Base-by-base conservation (phyloP, 2,888 invertebrate genomes). In the Teleogryllus oceanicus region DNA sequence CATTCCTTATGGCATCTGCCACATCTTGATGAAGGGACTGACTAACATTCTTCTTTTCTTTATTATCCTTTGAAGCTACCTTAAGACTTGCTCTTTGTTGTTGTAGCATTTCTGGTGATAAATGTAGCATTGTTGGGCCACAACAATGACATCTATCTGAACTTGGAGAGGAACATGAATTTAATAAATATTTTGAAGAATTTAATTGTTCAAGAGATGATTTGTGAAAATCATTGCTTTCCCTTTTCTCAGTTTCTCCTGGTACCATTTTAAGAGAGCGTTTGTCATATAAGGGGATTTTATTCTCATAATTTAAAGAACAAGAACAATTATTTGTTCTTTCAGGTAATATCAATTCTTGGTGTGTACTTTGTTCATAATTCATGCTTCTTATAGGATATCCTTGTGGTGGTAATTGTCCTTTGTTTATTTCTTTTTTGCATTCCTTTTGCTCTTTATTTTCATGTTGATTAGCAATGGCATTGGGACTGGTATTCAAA, bases 51-150 rank as follows among this genome's bases (percentile, higher is more conserved):
- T 62, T 13, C 62, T n/a, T n/a, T 62, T 62, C 16, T 62, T 62
- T 16, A 13, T 62, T n/a, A 18, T 62, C n/a, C 8, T 13, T 49
- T 37, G 78, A n/a, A 18, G 78, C 49, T n/a, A 78, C 79, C 80
- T 77, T 82, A 2, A 82, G 79, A n/a, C 76, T 24, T 12, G 81
- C 37, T 50, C 79, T 51, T 77, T 82, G 82, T 50, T 50, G 76
- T 79, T 74, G 79, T 8, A 82, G 79, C n/a, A 80, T 78, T 18
- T 81, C 80, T 21, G 82, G 79, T 18, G 82, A 78, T 37, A 82
- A 50, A 24, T 74, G 49, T 16, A 81, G 16, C 13, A 81, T 20
- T 12, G 75, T 75, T 11, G 80, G 80, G 4, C 79, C 78, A 50
- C 79, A 78, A 21, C 80, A 78, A 16, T 21, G 50, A 50, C 79